Evolutionary conservation across 2,113 vertebrate species (phyloP).

Genomic region (Myotis yumanensis): DNA sequence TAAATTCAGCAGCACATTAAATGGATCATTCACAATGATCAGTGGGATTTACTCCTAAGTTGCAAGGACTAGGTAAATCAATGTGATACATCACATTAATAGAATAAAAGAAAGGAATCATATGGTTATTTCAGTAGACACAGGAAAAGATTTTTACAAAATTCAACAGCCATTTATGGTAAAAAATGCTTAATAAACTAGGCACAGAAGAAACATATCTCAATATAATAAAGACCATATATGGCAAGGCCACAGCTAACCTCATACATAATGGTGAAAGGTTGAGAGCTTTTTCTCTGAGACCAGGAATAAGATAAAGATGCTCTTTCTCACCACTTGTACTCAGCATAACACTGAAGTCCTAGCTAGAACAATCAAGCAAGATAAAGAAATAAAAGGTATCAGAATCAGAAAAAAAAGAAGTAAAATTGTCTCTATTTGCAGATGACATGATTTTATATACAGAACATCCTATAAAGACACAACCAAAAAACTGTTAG

Average conservation of each 20-base stretch:
- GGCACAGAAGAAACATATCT: not conserved
- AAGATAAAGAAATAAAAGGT: not conserved
- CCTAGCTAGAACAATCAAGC: not conserved
- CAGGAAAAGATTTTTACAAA: not conserved
- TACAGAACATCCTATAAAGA: not conserved
- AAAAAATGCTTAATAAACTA: not conserved
- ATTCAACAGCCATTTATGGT: not conserved
- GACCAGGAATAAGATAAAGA: not conserved
- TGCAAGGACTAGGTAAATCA: not conserved
- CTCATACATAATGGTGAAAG: not conserved
- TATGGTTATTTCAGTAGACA: not conserved
- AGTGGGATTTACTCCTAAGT: not conserved
- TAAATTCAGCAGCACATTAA: not conserved
- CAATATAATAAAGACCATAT: not conserved
- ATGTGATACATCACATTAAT: not conserved
- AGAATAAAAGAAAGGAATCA: constrained; percentile 1
- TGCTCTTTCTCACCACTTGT: not conserved
- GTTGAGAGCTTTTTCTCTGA: not conserved
- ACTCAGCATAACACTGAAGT: not conserved
- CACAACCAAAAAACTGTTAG: not conserved
- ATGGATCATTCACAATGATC: not conserved
- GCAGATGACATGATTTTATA: not conserved
- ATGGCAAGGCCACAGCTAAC: not conserved
- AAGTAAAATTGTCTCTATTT: not conserved
- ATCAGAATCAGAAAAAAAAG: not conserved